Evolutionary conservation across 2,888 invertebrate species (phyloP).

Genomic region (Atherix ibis): DNA sequence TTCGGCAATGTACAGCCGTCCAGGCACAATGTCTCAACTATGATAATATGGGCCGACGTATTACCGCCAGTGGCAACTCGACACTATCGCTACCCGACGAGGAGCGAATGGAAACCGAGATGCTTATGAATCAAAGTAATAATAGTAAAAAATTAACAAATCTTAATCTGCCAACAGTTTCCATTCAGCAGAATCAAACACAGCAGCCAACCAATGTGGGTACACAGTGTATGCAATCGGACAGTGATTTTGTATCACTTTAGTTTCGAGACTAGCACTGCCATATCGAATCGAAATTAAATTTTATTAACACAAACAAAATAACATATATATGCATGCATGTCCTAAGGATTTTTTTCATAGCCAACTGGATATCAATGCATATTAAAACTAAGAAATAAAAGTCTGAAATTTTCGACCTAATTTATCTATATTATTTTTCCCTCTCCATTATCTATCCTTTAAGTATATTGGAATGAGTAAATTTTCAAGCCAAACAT

Average conservation of each 20-base stretch:
- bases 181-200: slow-evolving; percentile 12
- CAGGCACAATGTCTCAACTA: slow-evolving; percentile 41
- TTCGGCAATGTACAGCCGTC: slow-evolving; percentile 5
- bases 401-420: too few relatives aligned
- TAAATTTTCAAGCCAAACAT: too few relatives aligned
- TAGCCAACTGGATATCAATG: too few relatives aligned
- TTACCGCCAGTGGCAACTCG: slow-evolving; percentile 77
- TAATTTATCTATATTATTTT: too few relatives aligned
- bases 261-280: too few relatives aligned
- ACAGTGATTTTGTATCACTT: slow-evolving; percentile 30
- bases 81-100: slow-evolving; percentile 66
- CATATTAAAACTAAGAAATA: too few relatives aligned
- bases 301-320: too few relatives aligned
- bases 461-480: too few relatives aligned
- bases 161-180: slow-evolving; percentile 8
- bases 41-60: slow-evolving; percentile 81
- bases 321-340: too few relatives aligned
- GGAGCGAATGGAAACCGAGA: slow-evolving; percentile 28
- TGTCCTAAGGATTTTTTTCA: too few relatives aligned
- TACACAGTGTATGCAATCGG: slow-evolving; percentile 9
- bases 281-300: too few relatives aligned
- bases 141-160: slow-evolving; percentile 18
- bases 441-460: too few relatives aligned
- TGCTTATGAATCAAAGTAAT: slow-evolving; percentile 24
- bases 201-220: slow-evolving; percentile 15